phyloP scores from a whole-genome alignment of 2,888 invertebrate genomes.

The Parelbella ahira region DNA sequence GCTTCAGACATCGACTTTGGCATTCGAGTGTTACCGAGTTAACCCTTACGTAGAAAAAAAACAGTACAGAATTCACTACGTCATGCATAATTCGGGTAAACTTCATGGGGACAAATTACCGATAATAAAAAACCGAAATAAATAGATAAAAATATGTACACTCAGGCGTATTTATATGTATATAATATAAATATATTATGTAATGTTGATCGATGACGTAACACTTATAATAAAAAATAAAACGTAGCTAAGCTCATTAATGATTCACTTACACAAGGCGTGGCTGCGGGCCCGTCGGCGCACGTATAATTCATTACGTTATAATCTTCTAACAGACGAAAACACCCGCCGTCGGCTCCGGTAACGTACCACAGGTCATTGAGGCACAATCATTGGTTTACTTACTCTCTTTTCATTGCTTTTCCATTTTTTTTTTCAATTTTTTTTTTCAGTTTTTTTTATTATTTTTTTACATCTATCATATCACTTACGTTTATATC shows the following conservation, averaged over 20 bases:
- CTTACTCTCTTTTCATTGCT: conserved; percentile 74
- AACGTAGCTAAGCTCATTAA: conserved; percentile 80
- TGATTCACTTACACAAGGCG: conserved; percentile 73
- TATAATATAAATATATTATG: conserved; percentile 53
- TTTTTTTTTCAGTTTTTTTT: conserved; percentile 46
- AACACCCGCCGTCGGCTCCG: conserved; percentile 75
- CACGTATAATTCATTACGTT: no score
- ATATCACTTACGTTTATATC: conserved; percentile 54
- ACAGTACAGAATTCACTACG: no score
- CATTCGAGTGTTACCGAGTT: conserved; percentile 69
- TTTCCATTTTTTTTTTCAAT: conserved; percentile 54
- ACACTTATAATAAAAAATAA: conserved; percentile 78
- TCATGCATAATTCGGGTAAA: conserved; percentile 72
- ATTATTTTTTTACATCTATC: conserved; percentile 44
- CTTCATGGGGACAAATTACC: no score
- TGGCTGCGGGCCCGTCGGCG: conserved; percentile 45
- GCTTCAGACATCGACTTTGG: conserved; percentile 76
- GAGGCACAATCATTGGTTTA: conserved; percentile 79
- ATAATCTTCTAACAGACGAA: conserved; percentile 74
- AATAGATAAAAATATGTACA: conserved; percentile 78
- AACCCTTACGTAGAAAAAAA: no score
- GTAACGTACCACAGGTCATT: conserved; percentile 81
- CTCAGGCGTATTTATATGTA: conserved; percentile 47
- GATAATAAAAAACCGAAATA: conserved; percentile 67
- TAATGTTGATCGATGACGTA: conserved; percentile 79